Percentiles rank a stretch among this genome's conserved stretches.
phyloP scores from a whole-genome alignment of 2,113 vertebrate species.

The Melozone crissalis region DNA sequence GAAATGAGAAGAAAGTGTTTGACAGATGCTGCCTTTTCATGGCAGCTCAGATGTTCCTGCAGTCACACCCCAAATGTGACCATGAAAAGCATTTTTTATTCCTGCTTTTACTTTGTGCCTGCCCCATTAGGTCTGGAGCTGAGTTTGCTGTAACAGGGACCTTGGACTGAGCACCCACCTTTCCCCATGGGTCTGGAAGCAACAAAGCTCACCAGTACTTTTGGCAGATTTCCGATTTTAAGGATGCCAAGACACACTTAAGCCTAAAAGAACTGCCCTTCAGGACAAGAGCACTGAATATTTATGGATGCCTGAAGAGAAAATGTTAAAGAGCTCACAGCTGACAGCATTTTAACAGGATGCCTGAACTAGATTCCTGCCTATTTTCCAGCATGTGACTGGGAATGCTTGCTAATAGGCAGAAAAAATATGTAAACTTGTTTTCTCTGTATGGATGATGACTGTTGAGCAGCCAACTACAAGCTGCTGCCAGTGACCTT shows the following conservation, averaged over 20 bases:
- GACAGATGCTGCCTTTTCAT: background rate
- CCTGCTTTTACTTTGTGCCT: background rate
- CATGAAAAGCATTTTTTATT: background rate
- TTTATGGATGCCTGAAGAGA: constrained; percentile 8
- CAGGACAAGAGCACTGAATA: constrained; percentile 11
- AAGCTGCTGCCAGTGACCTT: background rate
- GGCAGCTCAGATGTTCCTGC: background rate
- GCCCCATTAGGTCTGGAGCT: background rate
- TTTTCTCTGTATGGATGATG: background rate
- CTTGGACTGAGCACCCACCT: background rate
- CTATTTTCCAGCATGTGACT: background rate
- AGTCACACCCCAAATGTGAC: background rate
- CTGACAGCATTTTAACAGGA: constrained; percentile 13
- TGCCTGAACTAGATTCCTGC: background rate
- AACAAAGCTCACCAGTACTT: background rate
- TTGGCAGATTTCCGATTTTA: background rate
- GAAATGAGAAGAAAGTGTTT: background rate
- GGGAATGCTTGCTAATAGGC: background rate
- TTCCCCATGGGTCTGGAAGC: background rate
- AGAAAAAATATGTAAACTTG: background rate
- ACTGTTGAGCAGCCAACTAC: background rate
- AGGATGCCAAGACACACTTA: background rate
- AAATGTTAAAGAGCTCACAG: background rate
- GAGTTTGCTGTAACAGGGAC: rapidly evolving
- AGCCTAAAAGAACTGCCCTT: background rate